Conservation (phyloP, 2,113 vertebrate genomes). For the Dasyurus viverrinus region DNA sequence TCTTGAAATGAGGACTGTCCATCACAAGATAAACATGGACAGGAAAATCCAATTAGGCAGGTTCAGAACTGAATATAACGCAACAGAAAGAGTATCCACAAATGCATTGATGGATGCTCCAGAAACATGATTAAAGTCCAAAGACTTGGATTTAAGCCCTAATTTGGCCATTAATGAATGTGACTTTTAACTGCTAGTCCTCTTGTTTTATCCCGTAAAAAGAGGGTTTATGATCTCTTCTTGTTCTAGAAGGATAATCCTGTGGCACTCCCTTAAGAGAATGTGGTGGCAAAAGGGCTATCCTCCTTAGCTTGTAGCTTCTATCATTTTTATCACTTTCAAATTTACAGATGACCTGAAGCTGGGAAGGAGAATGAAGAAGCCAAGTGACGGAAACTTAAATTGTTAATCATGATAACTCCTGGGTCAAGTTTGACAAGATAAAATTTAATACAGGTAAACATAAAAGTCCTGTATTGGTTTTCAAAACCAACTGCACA, state of each 20-base stretch:
- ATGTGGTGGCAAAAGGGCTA: neutral
- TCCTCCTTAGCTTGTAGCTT: neutral
- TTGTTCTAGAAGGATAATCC: neutral
- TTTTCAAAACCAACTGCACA: neutral
- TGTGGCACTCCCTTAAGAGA: too few relatives aligned
- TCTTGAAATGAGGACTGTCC: neutral
- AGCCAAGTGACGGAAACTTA: neutral
- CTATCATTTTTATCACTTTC: neutral
- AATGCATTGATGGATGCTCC: neutral
- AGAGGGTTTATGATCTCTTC: neutral
- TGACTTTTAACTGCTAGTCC: neutral
- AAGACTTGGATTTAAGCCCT: neutral
- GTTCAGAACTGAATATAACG: neutral
- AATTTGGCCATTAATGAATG: neutral
- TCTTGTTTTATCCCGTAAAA: neutral
- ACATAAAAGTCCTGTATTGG: neutral
- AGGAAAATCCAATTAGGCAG: neutral
- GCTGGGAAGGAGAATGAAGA: neutral
- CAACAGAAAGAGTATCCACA: neutral
- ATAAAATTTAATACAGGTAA: neutral
- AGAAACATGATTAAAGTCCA: neutral
- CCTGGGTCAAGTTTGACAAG: neutral
- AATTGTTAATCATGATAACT: neutral
- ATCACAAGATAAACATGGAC: neutral
- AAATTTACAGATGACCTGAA: neutral